phyloP scores from a whole-genome alignment of 2,797 vertebrate genomes.

The Garrulus glandarius region DNA sequence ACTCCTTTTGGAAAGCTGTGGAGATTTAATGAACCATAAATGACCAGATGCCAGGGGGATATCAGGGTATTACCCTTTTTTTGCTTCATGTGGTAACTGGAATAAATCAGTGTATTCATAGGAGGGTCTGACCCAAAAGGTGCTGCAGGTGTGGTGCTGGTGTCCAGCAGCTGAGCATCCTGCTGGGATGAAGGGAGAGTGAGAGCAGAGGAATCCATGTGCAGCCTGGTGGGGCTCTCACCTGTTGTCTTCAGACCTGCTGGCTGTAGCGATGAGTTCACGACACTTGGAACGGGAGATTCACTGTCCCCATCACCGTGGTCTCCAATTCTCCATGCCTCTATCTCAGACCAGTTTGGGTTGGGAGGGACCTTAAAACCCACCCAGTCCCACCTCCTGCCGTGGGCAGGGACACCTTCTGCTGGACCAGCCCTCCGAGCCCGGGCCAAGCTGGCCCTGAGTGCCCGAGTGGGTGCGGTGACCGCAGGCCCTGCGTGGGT shows the following conservation, averaged over 20 bases:
- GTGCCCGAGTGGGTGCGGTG: fast-evolving
- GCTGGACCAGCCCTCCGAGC: neutral
- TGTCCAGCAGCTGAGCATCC: neutral
- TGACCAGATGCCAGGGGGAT: fast-evolving
- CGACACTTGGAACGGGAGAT: fast-evolving
- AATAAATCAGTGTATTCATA: fast-evolving
- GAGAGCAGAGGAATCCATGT: neutral
- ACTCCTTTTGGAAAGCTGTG: neutral
- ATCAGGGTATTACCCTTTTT: fast-evolving
- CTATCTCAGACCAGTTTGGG: neutral
- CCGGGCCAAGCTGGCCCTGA: fast-evolving
- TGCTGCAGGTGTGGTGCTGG: fast-evolving
- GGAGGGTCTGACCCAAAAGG: neutral
- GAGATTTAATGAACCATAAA: fast-evolving
- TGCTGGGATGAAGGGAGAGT: fast-evolving
- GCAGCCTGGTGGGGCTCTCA: neutral
- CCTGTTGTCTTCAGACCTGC: neutral
- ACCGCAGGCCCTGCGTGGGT: fast-evolving
- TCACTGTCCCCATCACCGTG: fast-evolving
- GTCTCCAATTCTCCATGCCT: neutral
- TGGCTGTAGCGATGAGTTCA: fast-evolving
- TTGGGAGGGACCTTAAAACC: neutral
- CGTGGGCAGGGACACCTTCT: neutral
- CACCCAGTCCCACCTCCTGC: neutral
- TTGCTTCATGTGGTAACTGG: fast-evolving